Base-by-base conservation (phyloP, 2,888 invertebrate genomes). In the Enchytraeus crypticus region DNA sequence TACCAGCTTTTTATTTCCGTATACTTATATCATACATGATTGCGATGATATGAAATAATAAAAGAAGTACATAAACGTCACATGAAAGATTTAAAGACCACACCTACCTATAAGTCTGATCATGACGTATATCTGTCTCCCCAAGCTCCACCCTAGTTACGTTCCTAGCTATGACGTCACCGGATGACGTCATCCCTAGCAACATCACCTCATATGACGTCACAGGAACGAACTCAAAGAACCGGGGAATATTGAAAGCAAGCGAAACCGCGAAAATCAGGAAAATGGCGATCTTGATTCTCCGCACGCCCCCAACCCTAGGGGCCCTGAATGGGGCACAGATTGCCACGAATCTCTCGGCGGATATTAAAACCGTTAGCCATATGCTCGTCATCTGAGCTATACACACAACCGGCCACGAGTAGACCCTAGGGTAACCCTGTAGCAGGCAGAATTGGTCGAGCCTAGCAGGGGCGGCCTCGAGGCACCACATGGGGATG, bases 271-370 rank as follows among this genome's bases (percentile, higher is more conserved):
- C 43, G 8, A 66, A 54, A 30, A 75, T 72, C 51, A 72, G 66
- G 5, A 69, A 64, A 18, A 73, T 70, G 21, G 74, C 71, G 32
- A 71, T 60, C 8, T 63, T 62, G 1, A 73, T 68, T 4, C 55
- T 60, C 34, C 29, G 30, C 32, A 59, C 53, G 30, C 71, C 70
- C 47, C 73, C 72, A 18, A 73, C 69, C 14, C 70, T 57, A 2
- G 51, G 49, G 5, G 74, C 74, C 18, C 70, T 63, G 18, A 76
- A 67, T 0, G 77, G 76, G 49, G 73, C 71, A 51, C 75, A 75
- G 57, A 77, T 77, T 11, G 76, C 77, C 30, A 75, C 73, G 66
- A 74, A 77, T 5, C 77, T 66, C 62, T 77, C 77, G 3, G 74
- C 70, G 0, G 75, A 74, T 29, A 77, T 67, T 66, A 77, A 71